A percentile compares a stretch with the other conserved stretches of the same genome.
Conservation (phyloP, 2,113 vertebrate species). For the Tympanuchus pallidicinctus region DNA sequence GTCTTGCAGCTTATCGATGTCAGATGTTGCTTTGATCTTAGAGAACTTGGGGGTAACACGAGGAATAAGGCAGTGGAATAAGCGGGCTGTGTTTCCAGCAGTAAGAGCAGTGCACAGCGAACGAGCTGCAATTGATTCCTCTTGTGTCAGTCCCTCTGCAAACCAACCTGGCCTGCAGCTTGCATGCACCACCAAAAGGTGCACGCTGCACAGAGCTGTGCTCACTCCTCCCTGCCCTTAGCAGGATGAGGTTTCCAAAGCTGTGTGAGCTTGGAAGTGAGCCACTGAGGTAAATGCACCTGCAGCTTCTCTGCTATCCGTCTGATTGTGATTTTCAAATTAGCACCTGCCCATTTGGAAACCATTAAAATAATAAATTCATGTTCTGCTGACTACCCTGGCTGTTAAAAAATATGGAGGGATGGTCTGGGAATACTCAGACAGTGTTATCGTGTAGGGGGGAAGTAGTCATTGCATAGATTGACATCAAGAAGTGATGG, state of each 20-base stretch:
- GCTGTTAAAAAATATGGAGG: neutral
- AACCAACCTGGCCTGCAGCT: neutral
- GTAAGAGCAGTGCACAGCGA: neutral
- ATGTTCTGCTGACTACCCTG: conserved; percentile 15
- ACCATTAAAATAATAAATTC: conserved; percentile 73
- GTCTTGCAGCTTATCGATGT: conserved; percentile 23
- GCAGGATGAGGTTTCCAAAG: neutral
- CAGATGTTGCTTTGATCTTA: conserved; percentile 6
- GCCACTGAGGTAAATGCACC: conserved; percentile 18
- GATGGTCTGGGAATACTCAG: conserved; percentile 47
- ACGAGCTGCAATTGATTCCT: neutral
- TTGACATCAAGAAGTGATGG: neutral
- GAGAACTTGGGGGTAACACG: neutral
- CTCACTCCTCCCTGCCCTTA: neutral
- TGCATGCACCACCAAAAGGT: rapidly evolving
- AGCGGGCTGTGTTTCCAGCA: neutral
- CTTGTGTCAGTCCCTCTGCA: neutral
- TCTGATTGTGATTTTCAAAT: conserved; percentile 31
- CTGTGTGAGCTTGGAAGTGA: neutral
- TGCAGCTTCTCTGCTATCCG: conserved; percentile 3
- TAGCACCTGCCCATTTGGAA: conserved; percentile 60
- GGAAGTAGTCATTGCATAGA: neutral
- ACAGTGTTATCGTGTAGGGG: neutral
- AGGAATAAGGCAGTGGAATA: neutral
- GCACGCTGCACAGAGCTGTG: rapidly evolving